A percentile compares a stretch with the other conserved stretches of the same genome.
Conservation (phyloP, 1,140 invertebrate genomes). For the Holcopasites calliopsidis region DNA sequence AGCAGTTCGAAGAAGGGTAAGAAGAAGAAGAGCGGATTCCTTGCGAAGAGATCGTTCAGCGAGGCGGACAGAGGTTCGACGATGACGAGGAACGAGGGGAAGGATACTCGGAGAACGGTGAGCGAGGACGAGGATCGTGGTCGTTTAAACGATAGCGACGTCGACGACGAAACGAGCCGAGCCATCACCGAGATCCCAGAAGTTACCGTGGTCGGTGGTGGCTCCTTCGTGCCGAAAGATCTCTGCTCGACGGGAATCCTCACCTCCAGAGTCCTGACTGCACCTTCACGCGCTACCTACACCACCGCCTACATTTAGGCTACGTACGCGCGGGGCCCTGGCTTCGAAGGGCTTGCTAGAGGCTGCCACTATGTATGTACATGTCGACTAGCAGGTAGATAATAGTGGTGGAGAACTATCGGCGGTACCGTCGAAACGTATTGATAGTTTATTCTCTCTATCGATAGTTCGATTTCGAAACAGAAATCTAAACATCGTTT, state of each 20-base stretch:
- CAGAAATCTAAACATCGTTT: too few relatives aligned
- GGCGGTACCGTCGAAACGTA: slow-evolving; percentile 52
- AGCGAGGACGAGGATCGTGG: slow-evolving; percentile 33
- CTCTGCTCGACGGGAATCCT: slow-evolving; percentile 72
- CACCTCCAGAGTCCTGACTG: slow-evolving; percentile 74
- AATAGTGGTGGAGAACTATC: too few relatives aligned
- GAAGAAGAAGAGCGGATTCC: slow-evolving; percentile 21
- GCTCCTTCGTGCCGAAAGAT: slow-evolving; percentile 69
- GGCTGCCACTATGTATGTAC: slow-evolving; percentile 69
- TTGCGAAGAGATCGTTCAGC: slow-evolving; percentile 25
- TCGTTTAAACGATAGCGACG: slow-evolving; percentile 4
- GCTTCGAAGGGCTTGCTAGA: slow-evolving; percentile 69
- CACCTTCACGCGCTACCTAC: slow-evolving; percentile 75
- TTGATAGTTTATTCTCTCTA: not conserved
- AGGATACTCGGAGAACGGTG: slow-evolving; percentile 23
- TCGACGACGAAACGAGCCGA: slow-evolving; percentile 32
- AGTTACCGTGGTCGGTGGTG: slow-evolving; percentile 69
- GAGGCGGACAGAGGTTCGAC: slow-evolving; percentile 15
- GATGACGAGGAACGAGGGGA: not conserved
- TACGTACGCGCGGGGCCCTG: slow-evolving; percentile 70
- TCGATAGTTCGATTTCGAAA: not conserved
- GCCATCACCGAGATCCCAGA: slow-evolving; percentile 70
- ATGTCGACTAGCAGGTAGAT: slow-evolving; percentile 73
- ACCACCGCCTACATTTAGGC: slow-evolving; percentile 77
- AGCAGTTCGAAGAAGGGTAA: not conserved